Conservation (phyloP, 2,113 vertebrate genomes). For the Poeciliopsis occidentalis region DNA sequence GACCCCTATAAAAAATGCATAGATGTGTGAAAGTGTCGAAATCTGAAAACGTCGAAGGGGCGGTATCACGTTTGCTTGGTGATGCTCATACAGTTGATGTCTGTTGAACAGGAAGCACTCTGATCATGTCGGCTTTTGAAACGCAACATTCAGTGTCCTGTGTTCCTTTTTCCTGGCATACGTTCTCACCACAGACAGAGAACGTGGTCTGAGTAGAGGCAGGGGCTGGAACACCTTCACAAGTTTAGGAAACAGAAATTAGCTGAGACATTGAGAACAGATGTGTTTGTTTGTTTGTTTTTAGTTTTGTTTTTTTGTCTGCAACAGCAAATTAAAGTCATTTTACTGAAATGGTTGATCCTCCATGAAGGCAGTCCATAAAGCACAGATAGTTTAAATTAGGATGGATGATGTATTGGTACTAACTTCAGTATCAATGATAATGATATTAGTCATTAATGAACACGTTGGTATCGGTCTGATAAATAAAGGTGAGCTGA, state of each 20-base stretch:
- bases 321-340: neutral
- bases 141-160: neutral
- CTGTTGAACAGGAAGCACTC: neutral
- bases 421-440: too few species aligned
- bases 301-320: neutral
- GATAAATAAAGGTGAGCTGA: too few species aligned
- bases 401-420: too few species aligned
- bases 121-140: neutral
- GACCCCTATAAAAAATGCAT: neutral
- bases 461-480: too few species aligned
- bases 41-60: neutral
- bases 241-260: neutral
- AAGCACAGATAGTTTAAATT: neutral
- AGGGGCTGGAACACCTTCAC: neutral
- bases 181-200: neutral
- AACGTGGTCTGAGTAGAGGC: too few species aligned
- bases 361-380: neutral
- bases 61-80: neutral
- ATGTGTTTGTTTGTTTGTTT: neutral
- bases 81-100: neutral
- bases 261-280: neutral
- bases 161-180: neutral
- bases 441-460: too few species aligned
- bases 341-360: neutral
- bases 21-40: neutral